phyloP scores from a whole-genome alignment of 2,797 vertebrate genomes.

The Helicolenus hilgendorfi region DNA sequence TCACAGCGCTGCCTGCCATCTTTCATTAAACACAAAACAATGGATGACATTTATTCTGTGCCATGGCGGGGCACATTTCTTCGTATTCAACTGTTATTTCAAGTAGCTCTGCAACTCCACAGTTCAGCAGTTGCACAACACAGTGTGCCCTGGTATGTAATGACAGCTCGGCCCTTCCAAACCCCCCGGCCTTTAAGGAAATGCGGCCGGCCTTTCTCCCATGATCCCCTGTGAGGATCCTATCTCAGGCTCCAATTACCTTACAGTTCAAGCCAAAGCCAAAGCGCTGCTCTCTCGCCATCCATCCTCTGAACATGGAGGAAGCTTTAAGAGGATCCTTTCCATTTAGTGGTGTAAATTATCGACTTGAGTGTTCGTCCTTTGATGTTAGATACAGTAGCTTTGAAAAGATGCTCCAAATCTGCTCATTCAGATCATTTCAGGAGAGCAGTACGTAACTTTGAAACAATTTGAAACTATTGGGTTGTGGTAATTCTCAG shows the following conservation, averaged over 20 bases:
- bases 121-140: neutral
- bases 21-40: neutral
- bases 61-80: too few relatives aligned
- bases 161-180: neutral
- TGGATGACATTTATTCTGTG: neutral
- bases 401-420: neutral
- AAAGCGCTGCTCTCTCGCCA: neutral
- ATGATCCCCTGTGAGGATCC: conserved; percentile 72
- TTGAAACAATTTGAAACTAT: neutral
- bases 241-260: conserved; percentile 72
- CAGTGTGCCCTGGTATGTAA: neutral
- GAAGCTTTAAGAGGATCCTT: neutral
- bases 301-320: neutral
- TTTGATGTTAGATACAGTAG: neutral
- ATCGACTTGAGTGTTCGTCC: neutral
- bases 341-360: neutral
- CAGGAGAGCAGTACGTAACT: neutral
- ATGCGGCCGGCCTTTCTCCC: conserved; percentile 38
- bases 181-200: conserved; percentile 48
- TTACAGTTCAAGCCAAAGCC: conserved; percentile 35
- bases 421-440: too few relatives aligned
- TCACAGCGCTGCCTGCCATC: neutral
- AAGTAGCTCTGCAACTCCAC: neutral
- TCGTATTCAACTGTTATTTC: neutral
- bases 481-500: neutral